Evolutionary conservation across 1,140 invertebrate genomes (phyloP).

Genomic region (Drepana arcuata): DNA sequence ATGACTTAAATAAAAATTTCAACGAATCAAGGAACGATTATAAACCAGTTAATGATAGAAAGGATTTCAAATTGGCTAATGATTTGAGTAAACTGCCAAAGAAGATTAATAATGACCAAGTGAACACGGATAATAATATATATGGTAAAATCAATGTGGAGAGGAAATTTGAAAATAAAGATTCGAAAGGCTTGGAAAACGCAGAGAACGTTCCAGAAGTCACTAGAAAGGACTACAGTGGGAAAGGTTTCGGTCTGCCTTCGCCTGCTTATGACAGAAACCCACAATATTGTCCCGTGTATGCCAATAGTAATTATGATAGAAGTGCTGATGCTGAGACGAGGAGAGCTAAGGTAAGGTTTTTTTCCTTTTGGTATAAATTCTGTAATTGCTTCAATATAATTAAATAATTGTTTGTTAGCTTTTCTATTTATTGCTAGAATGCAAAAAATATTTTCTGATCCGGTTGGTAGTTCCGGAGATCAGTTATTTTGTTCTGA

Average conservation of each 20-base stretch:
- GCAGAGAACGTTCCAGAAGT: not conserved
- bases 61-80: too few species aligned
- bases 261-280: constrained; percentile 48
- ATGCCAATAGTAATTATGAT: constrained; percentile 42
- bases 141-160: constrained; percentile 51
- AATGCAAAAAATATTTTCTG: too few species aligned
- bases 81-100: constrained; percentile 48
- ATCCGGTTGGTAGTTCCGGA: too few species aligned
- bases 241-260: constrained; percentile 17
- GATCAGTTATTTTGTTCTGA: too few species aligned
- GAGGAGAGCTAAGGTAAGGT: constrained; percentile 45
- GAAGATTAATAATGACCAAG: constrained; percentile 48
- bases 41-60: too few species aligned
- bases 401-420: too few species aligned
- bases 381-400: too few species aligned
- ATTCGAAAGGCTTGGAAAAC: constrained; percentile 23
- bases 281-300: constrained; percentile 54
- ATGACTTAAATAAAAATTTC: too few species aligned
- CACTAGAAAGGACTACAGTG: not conserved
- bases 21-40: too few species aligned
- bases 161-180: constrained; percentile 19
- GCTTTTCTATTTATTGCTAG: too few species aligned
- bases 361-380: constrained; percentile 9
- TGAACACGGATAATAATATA: constrained; percentile 38
- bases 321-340: constrained; percentile 46